Evolutionary conservation across 2,888 invertebrate genomes (phyloP).

Genomic region (Sinhomidia bicolor): DNA sequence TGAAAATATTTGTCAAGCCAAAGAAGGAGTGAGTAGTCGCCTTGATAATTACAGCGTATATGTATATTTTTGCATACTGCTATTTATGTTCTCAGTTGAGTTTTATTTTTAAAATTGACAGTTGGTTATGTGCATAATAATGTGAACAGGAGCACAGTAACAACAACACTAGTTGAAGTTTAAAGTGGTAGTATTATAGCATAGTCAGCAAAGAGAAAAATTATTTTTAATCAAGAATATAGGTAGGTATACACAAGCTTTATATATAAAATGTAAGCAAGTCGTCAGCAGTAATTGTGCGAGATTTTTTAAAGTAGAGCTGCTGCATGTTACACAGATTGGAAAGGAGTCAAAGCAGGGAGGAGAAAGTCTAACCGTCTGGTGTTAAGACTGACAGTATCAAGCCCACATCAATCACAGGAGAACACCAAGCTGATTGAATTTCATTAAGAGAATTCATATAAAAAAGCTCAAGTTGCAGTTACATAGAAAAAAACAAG

Average conservation of each 20-base stretch:
- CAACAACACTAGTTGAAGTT: background rate
- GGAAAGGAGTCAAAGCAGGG: conserved; percentile 38
- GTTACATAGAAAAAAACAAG: background rate
- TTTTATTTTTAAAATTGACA: conserved; percentile 20
- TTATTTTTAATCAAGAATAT: background rate
- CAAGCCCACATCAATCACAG: conserved; percentile 69
- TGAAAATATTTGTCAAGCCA: conserved; percentile 72
- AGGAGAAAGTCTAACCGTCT: conserved; percentile 40
- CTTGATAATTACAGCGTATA: conserved; percentile 5
- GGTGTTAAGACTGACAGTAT: conserved; percentile 66
- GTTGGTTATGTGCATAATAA: conserved; percentile 20
- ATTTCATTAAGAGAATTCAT: conserved; percentile 69
- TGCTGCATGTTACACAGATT: conserved; percentile 36
- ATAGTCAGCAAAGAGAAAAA: background rate
- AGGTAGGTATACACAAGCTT: background rate
- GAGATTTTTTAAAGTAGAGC: too few species aligned
- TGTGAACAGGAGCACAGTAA: background rate
- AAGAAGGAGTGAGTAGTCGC: conserved; percentile 25
- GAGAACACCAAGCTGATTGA: conserved; percentile 66
- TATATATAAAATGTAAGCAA: background rate
- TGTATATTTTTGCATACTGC: background rate
- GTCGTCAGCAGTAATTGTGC: conserved; percentile 1
- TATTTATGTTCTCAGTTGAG: background rate
- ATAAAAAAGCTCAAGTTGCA: conserved; percentile 38
- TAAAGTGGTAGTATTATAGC: background rate